Percentiles rank a stretch among this genome's conserved stretches.
These are phyloP conservation scores for Spinibarbus caldwelli DNA, from an alignment of 2,797 vertebrate genomes.

Conservation along the genomic window DNA sequence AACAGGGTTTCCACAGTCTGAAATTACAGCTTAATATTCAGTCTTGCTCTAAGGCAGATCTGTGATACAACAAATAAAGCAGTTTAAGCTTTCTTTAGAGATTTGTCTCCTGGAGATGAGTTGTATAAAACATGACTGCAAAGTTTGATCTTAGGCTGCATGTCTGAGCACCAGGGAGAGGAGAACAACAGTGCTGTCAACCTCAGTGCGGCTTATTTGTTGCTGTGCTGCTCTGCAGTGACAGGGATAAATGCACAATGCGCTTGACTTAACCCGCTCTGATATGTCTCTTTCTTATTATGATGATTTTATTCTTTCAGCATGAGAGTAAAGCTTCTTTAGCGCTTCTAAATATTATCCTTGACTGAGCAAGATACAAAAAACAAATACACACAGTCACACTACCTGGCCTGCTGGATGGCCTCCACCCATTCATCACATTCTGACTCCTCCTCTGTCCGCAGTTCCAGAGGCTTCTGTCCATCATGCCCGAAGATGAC, in stretches of 20 bases:
- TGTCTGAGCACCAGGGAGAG: constrained; percentile 26
- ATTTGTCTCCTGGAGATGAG: constrained; percentile 27
- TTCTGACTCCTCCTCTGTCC: constrained; percentile 91
- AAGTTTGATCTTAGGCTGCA: constrained; percentile 22
- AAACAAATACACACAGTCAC: neutral
- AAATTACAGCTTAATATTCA: constrained; percentile 24
- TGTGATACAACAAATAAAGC: constrained; percentile 20
- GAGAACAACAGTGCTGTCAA: constrained; percentile 46
- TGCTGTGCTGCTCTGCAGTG: constrained; percentile 42
- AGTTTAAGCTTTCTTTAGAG: constrained; percentile 28
- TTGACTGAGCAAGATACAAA: neutral
- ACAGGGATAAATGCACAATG: constrained; percentile 40
- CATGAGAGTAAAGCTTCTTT: constrained; percentile 16
- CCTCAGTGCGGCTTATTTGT: constrained; percentile 41
- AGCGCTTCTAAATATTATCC: neutral
- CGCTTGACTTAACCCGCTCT: constrained; percentile 23
- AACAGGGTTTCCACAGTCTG: neutral
- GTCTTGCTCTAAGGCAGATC: constrained; percentile 9
- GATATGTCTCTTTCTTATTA: constrained; percentile 42
- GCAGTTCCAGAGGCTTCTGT: constrained; percentile 94
- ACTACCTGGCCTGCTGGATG: constrained; percentile 95
- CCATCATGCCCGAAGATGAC: constrained; percentile 95
- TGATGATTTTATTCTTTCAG: constrained; percentile 14
- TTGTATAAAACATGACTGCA: constrained; percentile 3
- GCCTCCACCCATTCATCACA: constrained; percentile 97